A percentile compares a stretch with the other conserved stretches of the same genome.
Conservation (phyloP, 2,113 vertebrate genomes). For the Eretmochelys imbricata region DNA sequence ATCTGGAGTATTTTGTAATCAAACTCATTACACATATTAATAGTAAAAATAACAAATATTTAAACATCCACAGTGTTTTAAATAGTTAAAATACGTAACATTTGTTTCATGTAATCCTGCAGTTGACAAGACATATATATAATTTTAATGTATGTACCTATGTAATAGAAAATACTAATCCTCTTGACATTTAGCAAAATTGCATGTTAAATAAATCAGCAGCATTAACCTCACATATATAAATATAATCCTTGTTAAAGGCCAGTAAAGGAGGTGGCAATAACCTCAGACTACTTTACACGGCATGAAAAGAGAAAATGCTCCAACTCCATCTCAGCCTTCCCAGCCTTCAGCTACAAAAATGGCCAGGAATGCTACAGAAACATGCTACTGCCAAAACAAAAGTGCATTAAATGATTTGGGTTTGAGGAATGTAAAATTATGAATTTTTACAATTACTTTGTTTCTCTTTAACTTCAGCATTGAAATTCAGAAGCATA, state of each 20-base stretch:
- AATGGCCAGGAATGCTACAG: background rate
- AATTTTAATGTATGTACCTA: background rate
- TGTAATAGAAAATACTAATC: background rate
- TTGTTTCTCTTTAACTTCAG: background rate
- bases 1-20: background rate
- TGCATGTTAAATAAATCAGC: background rate
- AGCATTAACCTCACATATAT: constrained; percentile 1
- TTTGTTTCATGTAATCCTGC: background rate
- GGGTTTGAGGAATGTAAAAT: background rate
- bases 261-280: constrained; percentile 23
- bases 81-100: background rate
- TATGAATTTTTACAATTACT: background rate
- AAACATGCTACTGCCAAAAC: background rate
- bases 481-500: constrained; percentile 44
- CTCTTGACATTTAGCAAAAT: constrained; percentile 7
- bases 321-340: background rate
- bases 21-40: background rate
- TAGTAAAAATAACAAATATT: background rate
- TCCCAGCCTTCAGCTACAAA: background rate
- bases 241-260: constrained; percentile 42
- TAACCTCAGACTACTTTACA: constrained; percentile 23
- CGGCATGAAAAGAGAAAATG: background rate
- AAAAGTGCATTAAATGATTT: background rate
- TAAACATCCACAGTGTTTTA: background rate
- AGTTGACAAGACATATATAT: background rate